Conservation (phyloP, 2,797 vertebrate species). For the Coregonus sp. region DNA sequence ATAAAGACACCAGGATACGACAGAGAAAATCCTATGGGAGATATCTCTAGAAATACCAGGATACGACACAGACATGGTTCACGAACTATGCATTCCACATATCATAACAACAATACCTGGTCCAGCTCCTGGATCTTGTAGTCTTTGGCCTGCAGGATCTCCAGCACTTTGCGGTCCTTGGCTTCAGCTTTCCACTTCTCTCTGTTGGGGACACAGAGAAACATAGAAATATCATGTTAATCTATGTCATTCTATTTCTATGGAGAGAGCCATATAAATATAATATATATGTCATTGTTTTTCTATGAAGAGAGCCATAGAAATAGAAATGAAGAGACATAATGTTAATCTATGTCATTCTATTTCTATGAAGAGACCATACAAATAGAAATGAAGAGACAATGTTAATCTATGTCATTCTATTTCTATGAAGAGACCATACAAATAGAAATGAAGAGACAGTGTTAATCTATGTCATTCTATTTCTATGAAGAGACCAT, state of each 20-base stretch:
- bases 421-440: not conserved
- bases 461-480: too few relatives aligned
- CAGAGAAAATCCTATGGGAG: not conserved
- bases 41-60: not conserved
- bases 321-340: too few relatives aligned
- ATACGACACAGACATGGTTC: not conserved
- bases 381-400: not conserved
- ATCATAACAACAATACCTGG: slow-evolving; percentile 72
- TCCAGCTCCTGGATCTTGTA: slow-evolving; percentile 85
- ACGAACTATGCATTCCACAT: not conserved
- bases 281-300: too few relatives aligned
- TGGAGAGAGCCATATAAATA: too few relatives aligned
- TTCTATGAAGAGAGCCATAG: not conserved
- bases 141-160: slow-evolving; percentile 91
- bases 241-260: too few relatives aligned
- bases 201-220: slow-evolving; percentile 59
- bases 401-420: not conserved
- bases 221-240: not conserved
- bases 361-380: not conserved
- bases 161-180: slow-evolving; percentile 90
- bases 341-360: too few relatives aligned
- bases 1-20: not conserved
- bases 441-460: too few relatives aligned
- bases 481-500: too few relatives aligned
- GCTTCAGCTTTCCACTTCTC: slow-evolving; percentile 91